A percentile compares a stretch with the other conserved stretches of the same genome.
Evolutionary conservation across 2,113 vertebrate genomes (phyloP).

Genomic region (Aspiorhynchus laticeps): DNA sequence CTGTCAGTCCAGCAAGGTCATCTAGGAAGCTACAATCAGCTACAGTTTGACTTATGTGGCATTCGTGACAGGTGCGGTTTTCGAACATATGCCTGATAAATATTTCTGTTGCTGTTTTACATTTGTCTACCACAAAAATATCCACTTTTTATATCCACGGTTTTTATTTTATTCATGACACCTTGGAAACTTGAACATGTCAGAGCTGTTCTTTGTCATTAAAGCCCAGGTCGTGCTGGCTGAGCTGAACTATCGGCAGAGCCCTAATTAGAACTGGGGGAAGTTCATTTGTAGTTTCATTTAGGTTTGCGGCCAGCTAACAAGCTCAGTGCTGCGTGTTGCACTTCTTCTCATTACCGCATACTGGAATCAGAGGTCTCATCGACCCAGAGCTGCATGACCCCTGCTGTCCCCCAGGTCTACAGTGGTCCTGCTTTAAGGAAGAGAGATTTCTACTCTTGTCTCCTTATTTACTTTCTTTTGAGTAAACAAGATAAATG

Average conservation of each 20-base stretch:
- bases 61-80: constrained; percentile 93
- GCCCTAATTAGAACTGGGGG: constrained; percentile 72
- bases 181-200: constrained; percentile 7
- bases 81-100: not conserved
- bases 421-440: not conserved
- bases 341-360: constrained; percentile 53
- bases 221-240: constrained; percentile 4
- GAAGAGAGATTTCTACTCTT: constrained; percentile 6
- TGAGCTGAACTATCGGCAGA: constrained; percentile 66
- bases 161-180: not conserved
- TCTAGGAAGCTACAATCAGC: constrained; percentile 90
- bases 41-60: constrained; percentile 93
- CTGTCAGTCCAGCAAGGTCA: constrained; percentile 89
- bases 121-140: not conserved
- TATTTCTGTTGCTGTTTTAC: not conserved
- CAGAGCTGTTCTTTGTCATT: constrained; percentile 33
- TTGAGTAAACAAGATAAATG: constrained; percentile 9
- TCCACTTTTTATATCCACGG: too few relatives aligned
- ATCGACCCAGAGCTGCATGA: constrained; percentile 35
- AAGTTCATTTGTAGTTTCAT: constrained; percentile 55
- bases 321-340: constrained; percentile 61
- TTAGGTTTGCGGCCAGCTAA: constrained; percentile 70
- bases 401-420: constrained; percentile 5
- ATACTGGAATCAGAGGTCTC: constrained; percentile 36
- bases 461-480: constrained; percentile 34